A percentile compares a stretch with the other conserved stretches of the same genome.
Evolutionary conservation across 2,797 vertebrate genomes (phyloP).

Genomic region (Enteromius argenteus): DNA sequence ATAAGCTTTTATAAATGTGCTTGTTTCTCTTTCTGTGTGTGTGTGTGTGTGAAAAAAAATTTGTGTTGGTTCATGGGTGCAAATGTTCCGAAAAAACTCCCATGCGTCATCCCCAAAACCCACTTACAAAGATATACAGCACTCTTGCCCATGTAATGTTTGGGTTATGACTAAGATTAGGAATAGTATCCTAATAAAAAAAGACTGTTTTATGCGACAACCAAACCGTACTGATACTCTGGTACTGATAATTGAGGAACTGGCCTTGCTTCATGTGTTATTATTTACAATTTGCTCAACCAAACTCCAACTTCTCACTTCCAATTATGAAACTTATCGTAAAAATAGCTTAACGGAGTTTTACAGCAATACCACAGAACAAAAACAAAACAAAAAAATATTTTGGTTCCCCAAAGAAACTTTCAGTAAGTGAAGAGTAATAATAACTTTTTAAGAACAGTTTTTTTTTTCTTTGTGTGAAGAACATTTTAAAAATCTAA

Average conservation of each 20-base stretch:
- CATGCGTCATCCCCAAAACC: not conserved
- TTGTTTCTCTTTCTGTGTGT: not conserved
- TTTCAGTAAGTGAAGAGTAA: not conserved
- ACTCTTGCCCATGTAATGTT: not conserved
- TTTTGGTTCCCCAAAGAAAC: not conserved
- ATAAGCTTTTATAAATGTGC: not conserved
- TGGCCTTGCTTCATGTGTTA: not conserved
- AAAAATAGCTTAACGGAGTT: not conserved
- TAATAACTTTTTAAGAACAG: not conserved
- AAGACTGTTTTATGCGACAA: not conserved
- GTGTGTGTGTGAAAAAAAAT: not conserved
- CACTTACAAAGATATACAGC: not conserved
- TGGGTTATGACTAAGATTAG: not conserved
- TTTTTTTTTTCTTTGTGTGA: not conserved
- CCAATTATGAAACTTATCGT: not conserved
- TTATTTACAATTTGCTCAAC: not conserved
- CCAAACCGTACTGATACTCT: not conserved
- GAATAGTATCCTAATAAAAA: not conserved
- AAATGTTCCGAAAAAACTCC: not conserved
- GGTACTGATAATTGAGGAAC: not conserved
- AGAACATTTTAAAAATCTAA: not conserved
- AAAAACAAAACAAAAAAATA: too few species aligned
- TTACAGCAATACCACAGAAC: not conserved
- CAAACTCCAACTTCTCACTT: not conserved
- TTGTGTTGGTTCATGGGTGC: not conserved